Conservation (phyloP, 23 tunicate species). For the Styela plicata region DNA sequence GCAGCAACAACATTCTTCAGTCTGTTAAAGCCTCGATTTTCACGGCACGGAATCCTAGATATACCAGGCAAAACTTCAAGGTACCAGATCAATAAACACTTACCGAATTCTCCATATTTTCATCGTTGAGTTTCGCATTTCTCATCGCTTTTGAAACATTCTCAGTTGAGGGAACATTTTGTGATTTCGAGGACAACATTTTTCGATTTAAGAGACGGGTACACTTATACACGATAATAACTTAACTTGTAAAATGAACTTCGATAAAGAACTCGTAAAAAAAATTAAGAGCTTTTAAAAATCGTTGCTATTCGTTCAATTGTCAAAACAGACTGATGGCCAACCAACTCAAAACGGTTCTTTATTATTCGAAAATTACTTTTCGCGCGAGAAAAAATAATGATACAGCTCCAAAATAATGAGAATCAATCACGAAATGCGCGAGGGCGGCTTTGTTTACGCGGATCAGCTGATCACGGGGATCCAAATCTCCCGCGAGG, state of each 20-base stretch:
- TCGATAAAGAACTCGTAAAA: not conserved
- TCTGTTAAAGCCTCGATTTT: no score
- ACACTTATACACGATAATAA: not conserved
- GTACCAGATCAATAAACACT: no score
- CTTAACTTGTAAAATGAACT: not conserved
- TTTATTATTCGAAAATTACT: not conserved
- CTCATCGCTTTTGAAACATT: not conserved
- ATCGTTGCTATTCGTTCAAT: not conserved
- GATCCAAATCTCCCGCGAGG: not conserved
- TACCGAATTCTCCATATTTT: constrained; percentile 4
- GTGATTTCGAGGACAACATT: constrained; percentile 7
- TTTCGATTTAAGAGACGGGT: not conserved
- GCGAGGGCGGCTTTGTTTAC: not conserved
- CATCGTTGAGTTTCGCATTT: not conserved
- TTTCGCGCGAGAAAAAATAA: not conserved
- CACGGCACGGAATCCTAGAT: no score
- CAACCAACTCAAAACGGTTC: not conserved
- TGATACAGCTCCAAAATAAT: not conserved
- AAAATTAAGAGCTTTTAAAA: not conserved
- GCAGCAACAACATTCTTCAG: no score
- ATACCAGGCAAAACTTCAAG: not conserved
- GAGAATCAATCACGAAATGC: not conserved
- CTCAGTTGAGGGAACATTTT: not conserved
- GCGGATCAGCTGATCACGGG: not conserved
- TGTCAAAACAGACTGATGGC: not conserved